These are phyloP conservation scores for Tenodera sinensis DNA, from an alignment of 2,888 invertebrate genomes.

Conservation along the genomic window DNA sequence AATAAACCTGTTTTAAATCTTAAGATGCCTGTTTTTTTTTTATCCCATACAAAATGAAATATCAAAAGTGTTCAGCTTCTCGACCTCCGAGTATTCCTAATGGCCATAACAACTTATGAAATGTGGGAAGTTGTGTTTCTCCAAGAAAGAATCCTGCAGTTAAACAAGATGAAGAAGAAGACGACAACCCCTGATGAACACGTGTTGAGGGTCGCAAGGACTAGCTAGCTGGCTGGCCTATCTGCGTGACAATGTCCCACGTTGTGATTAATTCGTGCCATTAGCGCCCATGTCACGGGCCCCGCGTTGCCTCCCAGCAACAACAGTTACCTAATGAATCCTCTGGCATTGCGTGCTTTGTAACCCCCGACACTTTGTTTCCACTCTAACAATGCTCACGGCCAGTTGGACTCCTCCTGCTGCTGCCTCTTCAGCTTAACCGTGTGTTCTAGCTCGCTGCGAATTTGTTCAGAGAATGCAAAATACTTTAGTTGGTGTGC, in stretches of 20 bases:
- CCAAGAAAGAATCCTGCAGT: not conserved
- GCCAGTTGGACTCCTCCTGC: not conserved
- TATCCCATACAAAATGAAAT: too few species aligned
- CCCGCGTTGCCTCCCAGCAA: not conserved
- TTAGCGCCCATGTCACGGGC: conserved; percentile 14
- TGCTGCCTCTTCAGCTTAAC: not conserved
- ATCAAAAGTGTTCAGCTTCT: too few species aligned
- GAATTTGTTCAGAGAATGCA: too few species aligned
- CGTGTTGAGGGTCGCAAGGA: not conserved
- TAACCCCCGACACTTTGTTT: conserved; percentile 9
- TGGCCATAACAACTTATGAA: too few species aligned
- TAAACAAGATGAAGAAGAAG: not conserved
- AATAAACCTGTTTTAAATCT: too few species aligned
- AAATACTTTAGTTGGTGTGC: too few species aligned
- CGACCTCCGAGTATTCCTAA: too few species aligned
- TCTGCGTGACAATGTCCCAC: conserved; percentile 17
- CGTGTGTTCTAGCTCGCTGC: too few species aligned
- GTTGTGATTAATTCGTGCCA: conserved; percentile 24
- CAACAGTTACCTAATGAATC: conserved; percentile 12
- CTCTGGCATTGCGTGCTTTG: conserved; percentile 15
- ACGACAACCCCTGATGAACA: not conserved
- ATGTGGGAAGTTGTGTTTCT: not conserved
- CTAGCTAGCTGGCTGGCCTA: not conserved
- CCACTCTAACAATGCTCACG: not conserved
- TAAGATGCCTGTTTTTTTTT: too few species aligned